phyloP scores from a whole-genome alignment of 2,113 vertebrate genomes.

The Clarias batrachus region DNA sequence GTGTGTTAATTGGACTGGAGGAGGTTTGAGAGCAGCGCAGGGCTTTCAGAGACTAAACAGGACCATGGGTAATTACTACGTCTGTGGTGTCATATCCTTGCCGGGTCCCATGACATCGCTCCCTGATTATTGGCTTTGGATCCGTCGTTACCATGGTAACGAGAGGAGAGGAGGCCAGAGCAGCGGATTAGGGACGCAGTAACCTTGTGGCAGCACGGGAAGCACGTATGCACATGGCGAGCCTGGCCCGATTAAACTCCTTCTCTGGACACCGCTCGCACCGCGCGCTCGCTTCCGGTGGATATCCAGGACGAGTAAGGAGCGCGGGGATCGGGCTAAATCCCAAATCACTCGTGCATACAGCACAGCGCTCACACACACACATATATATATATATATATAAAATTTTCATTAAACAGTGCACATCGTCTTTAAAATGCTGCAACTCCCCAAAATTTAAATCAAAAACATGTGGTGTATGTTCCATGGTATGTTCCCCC shows the following conservation, averaged over 20 bases:
- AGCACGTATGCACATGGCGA: neutral
- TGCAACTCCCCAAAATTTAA: neutral
- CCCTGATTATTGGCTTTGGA: slow-evolving; percentile 21
- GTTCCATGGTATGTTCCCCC: neutral
- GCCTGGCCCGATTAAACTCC: neutral
- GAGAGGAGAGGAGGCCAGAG: neutral
- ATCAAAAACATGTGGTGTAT: neutral
- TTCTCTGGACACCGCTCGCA: neutral
- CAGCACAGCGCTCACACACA: neutral
- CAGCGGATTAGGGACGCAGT: neutral
- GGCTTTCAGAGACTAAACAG: slow-evolving; percentile 41
- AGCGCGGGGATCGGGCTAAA: neutral
- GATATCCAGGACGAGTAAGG: neutral
- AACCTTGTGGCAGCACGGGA: slow-evolving; percentile 6
- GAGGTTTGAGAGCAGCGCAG: neutral
- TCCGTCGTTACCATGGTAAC: slow-evolving; percentile 39
- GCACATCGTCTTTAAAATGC: neutral
- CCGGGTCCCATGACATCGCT: slow-evolving; percentile 24
- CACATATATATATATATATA: neutral
- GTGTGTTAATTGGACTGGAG: slow-evolving; percentile 28
- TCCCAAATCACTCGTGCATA: neutral
- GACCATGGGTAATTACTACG: slow-evolving; percentile 40
- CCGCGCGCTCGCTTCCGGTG: neutral
- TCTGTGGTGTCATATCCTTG: slow-evolving; percentile 35
- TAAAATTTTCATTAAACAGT: neutral